phyloP scores from a whole-genome alignment of 2,797 vertebrate genomes.

The Chiropotes sagulatus region DNA sequence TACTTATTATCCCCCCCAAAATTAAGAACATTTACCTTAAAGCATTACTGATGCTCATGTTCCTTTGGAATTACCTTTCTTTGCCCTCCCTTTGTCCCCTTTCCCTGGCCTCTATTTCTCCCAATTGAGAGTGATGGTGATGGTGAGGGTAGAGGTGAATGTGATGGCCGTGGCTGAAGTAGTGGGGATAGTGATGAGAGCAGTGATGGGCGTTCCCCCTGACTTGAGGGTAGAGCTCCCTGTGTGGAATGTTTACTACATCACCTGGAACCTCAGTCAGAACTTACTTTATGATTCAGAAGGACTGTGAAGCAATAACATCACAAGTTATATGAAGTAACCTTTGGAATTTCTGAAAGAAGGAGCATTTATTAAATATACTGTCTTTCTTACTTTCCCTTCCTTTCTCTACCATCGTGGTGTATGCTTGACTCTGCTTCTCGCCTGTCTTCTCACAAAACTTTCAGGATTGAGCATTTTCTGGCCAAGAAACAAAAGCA shows the following conservation, averaged over 20 bases:
- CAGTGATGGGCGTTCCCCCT: rapidly evolving
- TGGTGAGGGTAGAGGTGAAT: rapidly evolving
- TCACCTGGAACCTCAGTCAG: slow-evolving; percentile 84
- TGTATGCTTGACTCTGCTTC: background rate
- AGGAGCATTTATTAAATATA: background rate
- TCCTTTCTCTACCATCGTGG: background rate
- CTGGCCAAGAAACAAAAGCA: background rate
- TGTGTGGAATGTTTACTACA: slow-evolving; percentile 80
- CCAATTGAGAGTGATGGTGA: background rate
- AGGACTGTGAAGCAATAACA: slow-evolving; percentile 55
- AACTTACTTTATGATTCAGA: slow-evolving; percentile 65
- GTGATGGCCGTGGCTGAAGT: background rate
- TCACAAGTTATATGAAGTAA: background rate
- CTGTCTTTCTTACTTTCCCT: background rate
- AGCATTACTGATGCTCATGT: rapidly evolving
- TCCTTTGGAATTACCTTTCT: background rate
- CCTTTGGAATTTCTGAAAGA: background rate
- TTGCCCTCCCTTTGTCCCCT: background rate
- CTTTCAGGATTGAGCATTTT: background rate
- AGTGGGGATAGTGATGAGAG: background rate
- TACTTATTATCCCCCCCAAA: background rate
- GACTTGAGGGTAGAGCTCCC: background rate
- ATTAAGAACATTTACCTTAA: slow-evolving; percentile 1
- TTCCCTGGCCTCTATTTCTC: background rate
- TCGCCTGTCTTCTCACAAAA: background rate